Conservation (phyloP, 2,888 invertebrate genomes). For the Drosophila phalerata region DNA sequence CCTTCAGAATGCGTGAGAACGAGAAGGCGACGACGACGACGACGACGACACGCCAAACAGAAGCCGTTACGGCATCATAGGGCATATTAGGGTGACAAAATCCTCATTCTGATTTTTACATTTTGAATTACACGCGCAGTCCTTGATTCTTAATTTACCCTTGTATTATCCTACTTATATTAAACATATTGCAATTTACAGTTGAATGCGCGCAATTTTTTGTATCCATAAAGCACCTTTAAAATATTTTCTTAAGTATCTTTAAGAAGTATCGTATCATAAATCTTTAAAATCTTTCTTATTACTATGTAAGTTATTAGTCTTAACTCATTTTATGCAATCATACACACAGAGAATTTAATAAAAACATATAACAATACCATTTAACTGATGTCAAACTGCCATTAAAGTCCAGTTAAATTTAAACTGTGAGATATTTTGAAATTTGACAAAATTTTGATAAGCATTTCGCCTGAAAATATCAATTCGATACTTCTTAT, state of each 20-base stretch:
- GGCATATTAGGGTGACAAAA: constrained; percentile 37
- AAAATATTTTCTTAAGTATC: neutral
- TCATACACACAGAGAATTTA: neutral
- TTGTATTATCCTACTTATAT: neutral
- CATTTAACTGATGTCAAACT: too few species aligned
- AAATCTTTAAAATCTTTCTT: too few species aligned
- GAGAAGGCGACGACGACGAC: constrained; percentile 42
- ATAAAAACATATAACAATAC: too few species aligned
- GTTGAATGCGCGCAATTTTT: neutral
- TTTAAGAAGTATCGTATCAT: neutral
- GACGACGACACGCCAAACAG: constrained; percentile 27
- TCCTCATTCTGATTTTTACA: constrained; percentile 21
- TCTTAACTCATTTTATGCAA: too few species aligned
- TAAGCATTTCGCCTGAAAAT: too few species aligned
- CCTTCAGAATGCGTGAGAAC: constrained; percentile 56
- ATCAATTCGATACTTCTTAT: too few species aligned
- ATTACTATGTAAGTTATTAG: too few species aligned
- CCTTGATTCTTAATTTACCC: constrained; percentile 4
- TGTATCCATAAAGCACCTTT: neutral
- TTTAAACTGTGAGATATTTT: too few species aligned
- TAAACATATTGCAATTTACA: neutral
- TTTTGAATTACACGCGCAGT: constrained; percentile 22
- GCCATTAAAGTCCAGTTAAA: too few species aligned
- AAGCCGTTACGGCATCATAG: constrained; percentile 9
- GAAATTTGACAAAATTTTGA: too few species aligned